phyloP scores from a whole-genome alignment of 2,113 vertebrate genomes.

The Embiotoca jacksoni region DNA sequence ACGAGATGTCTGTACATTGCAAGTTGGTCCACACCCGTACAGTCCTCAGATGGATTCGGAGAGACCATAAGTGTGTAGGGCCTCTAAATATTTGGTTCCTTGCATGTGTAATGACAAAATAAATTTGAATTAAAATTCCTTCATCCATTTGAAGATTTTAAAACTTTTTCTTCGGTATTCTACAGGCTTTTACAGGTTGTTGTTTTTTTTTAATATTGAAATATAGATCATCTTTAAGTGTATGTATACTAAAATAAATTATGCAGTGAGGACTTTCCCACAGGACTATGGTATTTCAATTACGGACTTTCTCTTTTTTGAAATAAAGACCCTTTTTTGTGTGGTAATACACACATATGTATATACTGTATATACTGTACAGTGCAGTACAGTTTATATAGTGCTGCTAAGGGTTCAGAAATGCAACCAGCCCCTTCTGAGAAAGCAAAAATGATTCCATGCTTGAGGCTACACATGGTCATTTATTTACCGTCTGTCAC shows the following conservation, averaged over 20 bases:
- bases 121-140: too few species aligned
- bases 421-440: conserved; percentile 33
- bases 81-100: too few species aligned
- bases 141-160: too few species aligned
- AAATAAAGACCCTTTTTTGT: neutral
- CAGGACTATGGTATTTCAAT: neutral
- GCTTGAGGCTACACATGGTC: conserved; percentile 48
- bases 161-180: too few species aligned
- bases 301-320: conserved; percentile 11
- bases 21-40: too few species aligned
- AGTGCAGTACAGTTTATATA: neutral
- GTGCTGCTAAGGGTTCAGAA: conserved; percentile 23
- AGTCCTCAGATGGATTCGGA: too few species aligned
- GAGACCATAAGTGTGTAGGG: too few species aligned
- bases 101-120: too few species aligned
- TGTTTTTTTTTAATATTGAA: neutral
- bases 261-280: neutral
- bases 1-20: too few species aligned
- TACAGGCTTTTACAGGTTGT: too few species aligned
- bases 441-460: conserved; percentile 55
- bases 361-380: neutral
- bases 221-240: neutral
- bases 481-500: conserved; percentile 70
- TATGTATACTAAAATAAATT: neutral
- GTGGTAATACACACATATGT: too few species aligned